Conservation (phyloP, 1,140 invertebrate genomes). For the Cryptotermes secundus region DNA sequence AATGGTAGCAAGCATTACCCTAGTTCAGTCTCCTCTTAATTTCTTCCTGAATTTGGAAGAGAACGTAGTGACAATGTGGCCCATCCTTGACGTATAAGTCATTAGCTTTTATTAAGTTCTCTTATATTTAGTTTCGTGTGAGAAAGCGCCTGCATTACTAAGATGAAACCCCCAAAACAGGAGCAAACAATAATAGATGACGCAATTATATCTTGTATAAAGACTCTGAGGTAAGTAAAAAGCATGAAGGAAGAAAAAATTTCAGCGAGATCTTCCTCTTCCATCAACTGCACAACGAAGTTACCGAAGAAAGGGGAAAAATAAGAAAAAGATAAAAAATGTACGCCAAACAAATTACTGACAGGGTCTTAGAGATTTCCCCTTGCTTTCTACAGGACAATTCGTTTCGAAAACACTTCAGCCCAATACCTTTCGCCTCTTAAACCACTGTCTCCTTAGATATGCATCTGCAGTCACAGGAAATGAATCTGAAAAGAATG, state of each 20-base stretch:
- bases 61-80: neutral
- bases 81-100: neutral
- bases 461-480: neutral
- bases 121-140: neutral
- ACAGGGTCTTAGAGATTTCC: neutral
- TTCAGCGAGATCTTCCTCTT: neutral
- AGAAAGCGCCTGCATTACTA: neutral
- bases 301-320: neutral
- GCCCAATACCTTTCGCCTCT: neutral
- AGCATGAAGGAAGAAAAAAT: neutral
- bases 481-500: neutral
- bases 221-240: neutral
- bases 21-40: too few species aligned
- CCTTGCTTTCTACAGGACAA: neutral
- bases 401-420: neutral
- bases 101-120: neutral
- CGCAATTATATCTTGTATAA: neutral
- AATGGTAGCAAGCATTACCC: too few species aligned
- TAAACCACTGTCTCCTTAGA: neutral
- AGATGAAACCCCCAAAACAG: conserved; percentile 15
- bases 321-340: neutral
- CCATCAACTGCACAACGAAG: neutral
- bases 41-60: too few species aligned
- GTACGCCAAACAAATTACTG: neutral
- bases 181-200: conserved; percentile 1